A percentile compares a stretch with the other conserved stretches of the same genome.
Conservation (phyloP, 2,113 vertebrate species). For the Percopsis transmontana region DNA sequence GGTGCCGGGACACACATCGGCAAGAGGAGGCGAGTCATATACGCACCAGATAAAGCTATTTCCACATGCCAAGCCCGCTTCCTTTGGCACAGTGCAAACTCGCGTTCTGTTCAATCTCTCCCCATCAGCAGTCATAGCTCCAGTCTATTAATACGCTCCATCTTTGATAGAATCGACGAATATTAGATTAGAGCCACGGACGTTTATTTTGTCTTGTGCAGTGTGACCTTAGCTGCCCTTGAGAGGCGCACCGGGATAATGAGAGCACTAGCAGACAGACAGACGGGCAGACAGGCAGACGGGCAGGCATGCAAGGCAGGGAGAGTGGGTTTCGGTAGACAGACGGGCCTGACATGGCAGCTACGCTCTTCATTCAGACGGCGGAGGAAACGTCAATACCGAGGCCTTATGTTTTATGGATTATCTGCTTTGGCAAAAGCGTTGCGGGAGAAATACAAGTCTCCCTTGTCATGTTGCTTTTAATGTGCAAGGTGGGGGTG, state of each 20-base stretch:
- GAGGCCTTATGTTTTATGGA: slow-evolving; percentile 76
- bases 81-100: not conserved
- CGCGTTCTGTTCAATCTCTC: not conserved
- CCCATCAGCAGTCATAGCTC: slow-evolving; percentile 37
- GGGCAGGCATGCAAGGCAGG: slow-evolving; percentile 42
- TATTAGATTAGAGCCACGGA: slow-evolving; percentile 56
- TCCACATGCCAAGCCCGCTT: slow-evolving; percentile 16
- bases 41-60: not conserved
- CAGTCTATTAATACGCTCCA: slow-evolving; percentile 45
- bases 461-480: slow-evolving; percentile 69
- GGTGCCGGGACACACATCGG: too few relatives aligned
- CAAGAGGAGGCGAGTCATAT: too few relatives aligned
- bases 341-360: slow-evolving; percentile 39
- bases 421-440: slow-evolving; percentile 72
- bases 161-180: slow-evolving; percentile 59
- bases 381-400: slow-evolving; percentile 70
- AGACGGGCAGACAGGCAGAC: not conserved
- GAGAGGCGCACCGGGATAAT: slow-evolving; percentile 61
- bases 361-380: slow-evolving; percentile 70
- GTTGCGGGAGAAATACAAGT: slow-evolving; percentile 67
- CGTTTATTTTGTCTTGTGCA: slow-evolving; percentile 64
- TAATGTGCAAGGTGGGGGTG: slow-evolving; percentile 51
- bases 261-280: slow-evolving; percentile 62
- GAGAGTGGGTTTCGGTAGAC: slow-evolving; percentile 45
- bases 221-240: slow-evolving; percentile 73